Conservation (phyloP, 23 tunicate species). For the Styela plicata region DNA sequence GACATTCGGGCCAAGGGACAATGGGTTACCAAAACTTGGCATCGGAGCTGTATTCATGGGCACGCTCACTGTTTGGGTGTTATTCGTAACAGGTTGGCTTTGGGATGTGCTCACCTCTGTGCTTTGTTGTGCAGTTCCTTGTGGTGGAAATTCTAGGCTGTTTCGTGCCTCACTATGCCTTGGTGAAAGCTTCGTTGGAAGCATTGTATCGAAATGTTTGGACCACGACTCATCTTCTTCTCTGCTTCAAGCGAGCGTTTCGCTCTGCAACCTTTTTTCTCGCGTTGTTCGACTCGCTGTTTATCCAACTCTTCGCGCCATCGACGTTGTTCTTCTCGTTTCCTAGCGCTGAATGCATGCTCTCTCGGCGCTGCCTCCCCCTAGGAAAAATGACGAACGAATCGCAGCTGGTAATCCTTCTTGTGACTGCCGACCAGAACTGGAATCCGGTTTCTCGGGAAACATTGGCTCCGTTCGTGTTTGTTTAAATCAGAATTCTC, state of each 20-base stretch:
- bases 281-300: conserved; percentile 56
- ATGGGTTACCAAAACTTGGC: not conserved
- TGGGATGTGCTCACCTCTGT: too few species aligned
- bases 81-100: not conserved
- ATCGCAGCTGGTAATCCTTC: conserved; percentile 63
- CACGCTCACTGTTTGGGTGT: not conserved
- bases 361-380: conserved; percentile 68
- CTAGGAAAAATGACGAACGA: conserved; percentile 77
- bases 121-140: too few species aligned
- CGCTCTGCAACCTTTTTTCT: conserved; percentile 32
- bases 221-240: conserved; percentile 49
- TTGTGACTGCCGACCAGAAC: conserved; percentile 1
- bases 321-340: conserved; percentile 64
- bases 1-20: too few species aligned
- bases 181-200: conserved; percentile 35
- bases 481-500: not conserved
- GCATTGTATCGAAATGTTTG: conserved; percentile 84
- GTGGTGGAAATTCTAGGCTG: not conserved
- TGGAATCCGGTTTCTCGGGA: not conserved
- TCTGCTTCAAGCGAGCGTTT: not conserved
- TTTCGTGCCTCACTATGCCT: not conserved
- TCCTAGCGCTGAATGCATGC: conserved; percentile 85
- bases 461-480: not conserved
- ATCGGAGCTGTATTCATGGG: not conserved
- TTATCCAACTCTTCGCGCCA: conserved; percentile 81